These are phyloP conservation scores for Lemur catta DNA, from an alignment of 2,797 vertebrate species.

Conservation along the genomic window DNA sequence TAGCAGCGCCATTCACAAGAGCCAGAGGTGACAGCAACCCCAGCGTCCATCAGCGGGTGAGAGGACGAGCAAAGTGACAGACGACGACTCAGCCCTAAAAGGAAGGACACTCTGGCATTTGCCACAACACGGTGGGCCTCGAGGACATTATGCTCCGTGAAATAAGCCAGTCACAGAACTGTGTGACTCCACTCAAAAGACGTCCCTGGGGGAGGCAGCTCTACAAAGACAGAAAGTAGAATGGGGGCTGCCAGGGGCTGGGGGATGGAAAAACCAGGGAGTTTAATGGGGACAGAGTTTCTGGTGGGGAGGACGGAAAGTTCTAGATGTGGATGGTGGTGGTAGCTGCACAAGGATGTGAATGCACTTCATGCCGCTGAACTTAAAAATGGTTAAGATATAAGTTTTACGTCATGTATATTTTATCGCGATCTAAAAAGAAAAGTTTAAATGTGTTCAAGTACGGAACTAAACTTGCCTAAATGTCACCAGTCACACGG, in stretches of 20 bases:
- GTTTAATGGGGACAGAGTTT: not conserved
- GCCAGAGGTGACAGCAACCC: not conserved
- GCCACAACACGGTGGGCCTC: rapidly evolving
- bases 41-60: too few relatives aligned
- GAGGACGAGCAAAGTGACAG: rapidly evolving
- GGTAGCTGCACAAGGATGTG: rapidly evolving
- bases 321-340: not conserved
- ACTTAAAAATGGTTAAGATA: too few relatives aligned
- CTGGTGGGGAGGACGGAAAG: not conserved
- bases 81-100: not conserved
- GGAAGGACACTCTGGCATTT: not conserved
- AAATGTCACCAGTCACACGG: too few relatives aligned
- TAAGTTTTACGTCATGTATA: not conserved
- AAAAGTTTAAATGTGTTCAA: too few relatives aligned
- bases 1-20: rapidly evolving
- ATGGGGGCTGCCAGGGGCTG: not conserved
- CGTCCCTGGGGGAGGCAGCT: not conserved
- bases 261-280: not conserved
- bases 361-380: not conserved
- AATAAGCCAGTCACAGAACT: not conserved
- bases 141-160: not conserved
- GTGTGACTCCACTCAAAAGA: rapidly evolving
- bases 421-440: not conserved
- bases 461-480: not conserved
- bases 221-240: not conserved